Evolutionary conservation across 2,888 invertebrate genomes (phyloP).

Genomic region (Pristionchus fissidentatus): DNA sequence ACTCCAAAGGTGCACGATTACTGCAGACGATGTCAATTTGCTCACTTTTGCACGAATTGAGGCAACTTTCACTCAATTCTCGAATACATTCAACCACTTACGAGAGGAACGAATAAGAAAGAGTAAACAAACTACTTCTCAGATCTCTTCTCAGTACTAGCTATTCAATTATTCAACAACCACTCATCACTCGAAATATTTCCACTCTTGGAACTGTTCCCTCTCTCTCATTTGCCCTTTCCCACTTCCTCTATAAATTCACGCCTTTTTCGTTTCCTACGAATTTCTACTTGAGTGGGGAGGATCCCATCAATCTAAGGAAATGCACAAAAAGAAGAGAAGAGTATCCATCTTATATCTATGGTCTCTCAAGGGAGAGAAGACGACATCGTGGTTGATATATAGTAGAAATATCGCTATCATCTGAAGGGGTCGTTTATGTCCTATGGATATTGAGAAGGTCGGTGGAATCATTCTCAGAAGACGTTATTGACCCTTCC

Average conservation of each 20-base stretch:
- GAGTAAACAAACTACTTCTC: background rate
- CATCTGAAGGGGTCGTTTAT: no score
- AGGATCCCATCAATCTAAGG: background rate
- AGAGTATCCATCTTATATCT: constrained; percentile 14
- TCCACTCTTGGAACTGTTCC: no score
- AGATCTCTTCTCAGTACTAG: background rate
- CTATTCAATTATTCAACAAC: no score
- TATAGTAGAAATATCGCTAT: background rate
- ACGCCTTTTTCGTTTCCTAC: background rate
- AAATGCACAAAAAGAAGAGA: background rate
- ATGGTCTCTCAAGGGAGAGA: background rate
- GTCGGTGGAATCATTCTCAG: background rate
- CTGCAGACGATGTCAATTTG: background rate
- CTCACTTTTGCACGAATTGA: constrained; percentile 4
- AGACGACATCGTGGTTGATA: background rate
- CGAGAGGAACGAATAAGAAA: no score
- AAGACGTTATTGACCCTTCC: background rate
- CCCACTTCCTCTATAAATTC: background rate
- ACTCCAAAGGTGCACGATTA: background rate
- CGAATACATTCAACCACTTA: no score
- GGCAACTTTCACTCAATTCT: background rate
- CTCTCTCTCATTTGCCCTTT: background rate
- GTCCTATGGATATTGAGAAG: background rate
- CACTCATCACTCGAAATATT: no score
- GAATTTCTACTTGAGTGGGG: no score